These are phyloP conservation scores for Aptenodytes forsteri DNA, from an alignment of 2,113 vertebrate genomes.

Conservation along the genomic window DNA sequence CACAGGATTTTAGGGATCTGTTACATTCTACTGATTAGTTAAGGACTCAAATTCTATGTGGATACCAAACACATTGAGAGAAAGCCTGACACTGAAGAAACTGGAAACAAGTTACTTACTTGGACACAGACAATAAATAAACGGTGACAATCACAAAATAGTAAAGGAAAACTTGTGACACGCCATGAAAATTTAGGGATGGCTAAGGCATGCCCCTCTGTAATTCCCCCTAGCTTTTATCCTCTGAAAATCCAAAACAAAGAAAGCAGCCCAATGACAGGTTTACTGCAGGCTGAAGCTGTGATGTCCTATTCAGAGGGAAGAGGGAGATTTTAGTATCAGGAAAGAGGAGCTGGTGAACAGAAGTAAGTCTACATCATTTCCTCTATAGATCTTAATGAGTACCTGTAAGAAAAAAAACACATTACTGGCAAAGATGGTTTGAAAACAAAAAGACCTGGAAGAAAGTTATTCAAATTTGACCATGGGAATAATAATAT, in stretches of 20 bases:
- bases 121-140: background rate
- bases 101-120: background rate
- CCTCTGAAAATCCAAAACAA: constrained; percentile 3
- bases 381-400: background rate
- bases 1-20: background rate
- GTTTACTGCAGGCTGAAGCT: background rate
- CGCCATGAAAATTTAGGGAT: background rate
- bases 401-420: background rate
- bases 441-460: background rate
- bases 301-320: background rate
- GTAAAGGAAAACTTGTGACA: background rate
- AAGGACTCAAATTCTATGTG: background rate
- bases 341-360: background rate
- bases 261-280: background rate
- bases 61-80: background rate
- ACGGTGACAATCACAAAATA: background rate
- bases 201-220: background rate
- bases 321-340: background rate
- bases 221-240: background rate
- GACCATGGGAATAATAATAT: background rate
- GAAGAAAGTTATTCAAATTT: background rate
- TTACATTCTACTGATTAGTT: background rate
- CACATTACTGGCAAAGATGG: background rate
- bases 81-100: background rate
- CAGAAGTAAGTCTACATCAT: background rate